Conservation (phyloP, 2,888 invertebrate species). For the Machimus rusticus region DNA sequence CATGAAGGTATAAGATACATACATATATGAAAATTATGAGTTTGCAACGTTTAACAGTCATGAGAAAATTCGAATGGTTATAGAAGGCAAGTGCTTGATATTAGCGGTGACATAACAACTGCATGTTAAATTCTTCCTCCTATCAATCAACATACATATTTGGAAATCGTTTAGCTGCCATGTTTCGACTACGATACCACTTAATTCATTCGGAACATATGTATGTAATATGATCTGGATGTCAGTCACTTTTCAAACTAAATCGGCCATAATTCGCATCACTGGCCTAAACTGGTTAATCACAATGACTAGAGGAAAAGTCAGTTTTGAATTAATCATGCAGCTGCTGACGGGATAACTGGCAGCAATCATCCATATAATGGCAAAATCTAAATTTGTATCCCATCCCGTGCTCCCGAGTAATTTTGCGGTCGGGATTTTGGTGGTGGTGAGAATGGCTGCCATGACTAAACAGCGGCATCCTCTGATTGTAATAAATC, state of each 20-base stretch:
- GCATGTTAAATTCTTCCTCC: neutral
- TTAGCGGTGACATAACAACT: neutral
- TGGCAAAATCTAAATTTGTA: constrained; percentile 34
- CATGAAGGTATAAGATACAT: too few relatives aligned
- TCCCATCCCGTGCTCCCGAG: neutral
- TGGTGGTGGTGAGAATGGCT: neutral
- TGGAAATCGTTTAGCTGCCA: neutral
- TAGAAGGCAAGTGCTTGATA: neutral
- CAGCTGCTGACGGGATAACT: constrained; percentile 24
- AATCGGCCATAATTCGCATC: neutral
- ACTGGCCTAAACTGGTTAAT: constrained; percentile 14
- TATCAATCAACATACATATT: neutral
- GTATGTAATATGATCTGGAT: neutral
- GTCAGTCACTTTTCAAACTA: neutral
- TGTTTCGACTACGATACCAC: neutral
- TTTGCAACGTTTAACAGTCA: too few relatives aligned
- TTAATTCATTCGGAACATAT: neutral
- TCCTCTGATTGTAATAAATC: constrained; percentile 11
- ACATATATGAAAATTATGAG: too few relatives aligned
- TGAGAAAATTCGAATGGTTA: neutral
- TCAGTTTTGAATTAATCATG: constrained; percentile 29
- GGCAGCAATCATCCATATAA: constrained; percentile 36
- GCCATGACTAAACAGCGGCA: neutral
- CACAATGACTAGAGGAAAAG: constrained; percentile 16
- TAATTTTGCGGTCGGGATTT: neutral